Evolutionary conservation across 2,797 vertebrate species (phyloP).

Genomic region (Allobates femoralis): DNA sequence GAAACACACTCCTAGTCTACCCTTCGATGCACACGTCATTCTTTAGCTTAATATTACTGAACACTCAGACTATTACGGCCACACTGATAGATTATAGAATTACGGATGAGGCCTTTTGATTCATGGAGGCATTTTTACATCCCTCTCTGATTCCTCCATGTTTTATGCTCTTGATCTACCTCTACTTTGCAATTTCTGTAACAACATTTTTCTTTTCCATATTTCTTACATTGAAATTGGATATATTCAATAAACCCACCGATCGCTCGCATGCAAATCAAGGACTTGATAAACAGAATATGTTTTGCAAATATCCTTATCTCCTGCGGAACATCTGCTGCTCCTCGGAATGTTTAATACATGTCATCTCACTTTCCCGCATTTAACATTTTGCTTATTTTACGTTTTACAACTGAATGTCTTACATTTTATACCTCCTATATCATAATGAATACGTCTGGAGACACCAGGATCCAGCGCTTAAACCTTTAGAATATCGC

Average conservation of each 20-base stretch:
- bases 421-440: neutral
- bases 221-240: conserved; percentile 7
- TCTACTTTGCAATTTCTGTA: conserved; percentile 2
- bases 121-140: neutral
- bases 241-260: conserved; percentile 48
- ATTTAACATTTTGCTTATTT: conserved; percentile 29
- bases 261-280: conserved; percentile 42
- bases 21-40: too few relatives aligned
- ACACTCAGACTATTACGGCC: neutral
- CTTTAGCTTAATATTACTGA: neutral
- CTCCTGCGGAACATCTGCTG: conserved; percentile 54
- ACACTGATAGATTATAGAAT: neutral
- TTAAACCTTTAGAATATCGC: neutral
- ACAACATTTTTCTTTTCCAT: conserved; percentile 9
- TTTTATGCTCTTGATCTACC: conserved; percentile 14
- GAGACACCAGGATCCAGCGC: neutral
- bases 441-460: conserved; percentile 23
- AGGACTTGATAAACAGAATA: conserved; percentile 46
- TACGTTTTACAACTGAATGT: conserved; percentile 4
- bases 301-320: conserved; percentile 60
- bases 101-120: neutral
- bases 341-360: conserved; percentile 57
- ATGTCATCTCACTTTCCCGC: conserved; percentile 38
- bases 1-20: too few relatives aligned
- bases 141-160: neutral